phyloP scores from a whole-genome alignment of 2,113 vertebrate species.

The Crotalus horridus region DNA sequence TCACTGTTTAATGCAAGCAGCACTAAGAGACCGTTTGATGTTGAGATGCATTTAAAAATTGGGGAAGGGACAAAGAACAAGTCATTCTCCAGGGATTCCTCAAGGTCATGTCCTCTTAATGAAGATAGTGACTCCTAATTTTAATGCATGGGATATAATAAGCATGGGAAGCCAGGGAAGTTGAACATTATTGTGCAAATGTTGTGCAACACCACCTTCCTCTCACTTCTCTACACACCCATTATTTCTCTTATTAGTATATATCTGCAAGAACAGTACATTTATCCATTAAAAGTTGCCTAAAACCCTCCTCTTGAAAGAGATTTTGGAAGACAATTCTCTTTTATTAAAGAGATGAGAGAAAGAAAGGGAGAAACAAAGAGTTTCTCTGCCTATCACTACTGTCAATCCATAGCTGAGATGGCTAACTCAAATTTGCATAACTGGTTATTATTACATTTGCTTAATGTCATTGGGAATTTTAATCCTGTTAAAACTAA shows the following conservation, averaged over 20 bases:
- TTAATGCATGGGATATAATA: not conserved
- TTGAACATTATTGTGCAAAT: not conserved
- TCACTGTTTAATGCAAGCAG: not conserved
- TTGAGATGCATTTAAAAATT: too few relatives aligned
- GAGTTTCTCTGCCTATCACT: too few relatives aligned
- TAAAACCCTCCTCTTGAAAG: not conserved
- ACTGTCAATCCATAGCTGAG: too few relatives aligned
- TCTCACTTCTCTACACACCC: not conserved
- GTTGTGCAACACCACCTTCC: not conserved
- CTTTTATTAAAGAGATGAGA: not conserved
- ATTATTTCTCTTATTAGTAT: not conserved
- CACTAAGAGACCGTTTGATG: too few relatives aligned
- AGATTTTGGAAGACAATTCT: not conserved
- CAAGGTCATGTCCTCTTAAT: too few relatives aligned
- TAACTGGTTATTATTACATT: slow-evolving; percentile 1
- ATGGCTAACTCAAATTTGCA: not conserved
- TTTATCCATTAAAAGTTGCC: not conserved
- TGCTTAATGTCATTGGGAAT: not conserved
- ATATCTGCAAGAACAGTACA: not conserved
- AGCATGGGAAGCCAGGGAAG: not conserved
- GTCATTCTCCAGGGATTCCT: too few relatives aligned
- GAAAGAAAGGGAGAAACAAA: not conserved
- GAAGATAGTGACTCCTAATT: not conserved
- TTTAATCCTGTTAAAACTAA: slow-evolving; percentile 4
- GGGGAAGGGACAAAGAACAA: too few relatives aligned